Percentiles rank a stretch among this genome's conserved stretches.
Evolutionary conservation across 2,888 invertebrate genomes (phyloP).

Genomic region (Diadegma fenestrale): DNA sequence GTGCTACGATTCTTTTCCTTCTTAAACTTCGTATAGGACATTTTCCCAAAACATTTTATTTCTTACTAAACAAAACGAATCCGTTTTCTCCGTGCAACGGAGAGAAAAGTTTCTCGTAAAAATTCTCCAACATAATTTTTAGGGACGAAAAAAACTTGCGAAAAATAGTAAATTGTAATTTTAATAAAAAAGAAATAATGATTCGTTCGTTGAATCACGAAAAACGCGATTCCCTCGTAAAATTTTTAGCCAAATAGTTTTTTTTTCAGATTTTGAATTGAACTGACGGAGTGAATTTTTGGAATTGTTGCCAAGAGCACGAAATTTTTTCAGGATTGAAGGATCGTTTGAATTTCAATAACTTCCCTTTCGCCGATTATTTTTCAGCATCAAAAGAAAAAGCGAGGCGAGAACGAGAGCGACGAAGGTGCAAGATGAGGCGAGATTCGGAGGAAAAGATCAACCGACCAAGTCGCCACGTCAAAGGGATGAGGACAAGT

Average conservation of each 20-base stretch:
- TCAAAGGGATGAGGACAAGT: slow-evolving; percentile 61
- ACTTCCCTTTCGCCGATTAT: slow-evolving; percentile 12
- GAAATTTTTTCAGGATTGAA: background rate
- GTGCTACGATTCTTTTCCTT: too few relatives aligned
- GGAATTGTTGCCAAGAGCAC: background rate
- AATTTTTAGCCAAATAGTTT: too few relatives aligned
- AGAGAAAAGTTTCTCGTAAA: background rate
- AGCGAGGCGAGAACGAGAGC: slow-evolving; percentile 21
- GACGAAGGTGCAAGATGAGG: background rate
- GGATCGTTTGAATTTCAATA: slow-evolving; percentile 21
- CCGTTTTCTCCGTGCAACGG: too few relatives aligned
- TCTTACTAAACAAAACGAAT: too few relatives aligned
- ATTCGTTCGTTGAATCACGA: too few relatives aligned
- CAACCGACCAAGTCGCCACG: slow-evolving; percentile 21
- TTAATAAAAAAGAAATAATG: background rate
- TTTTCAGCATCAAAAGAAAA: slow-evolving; percentile 46
- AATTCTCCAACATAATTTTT: background rate
- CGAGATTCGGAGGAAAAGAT: slow-evolving; percentile 12
- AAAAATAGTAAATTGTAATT: background rate
- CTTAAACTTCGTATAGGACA: too few relatives aligned
- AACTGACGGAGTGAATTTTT: background rate
- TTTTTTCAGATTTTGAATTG: background rate
- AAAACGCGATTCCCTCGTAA: too few relatives aligned
- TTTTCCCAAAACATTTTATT: too few relatives aligned
- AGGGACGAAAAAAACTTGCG: background rate